Conservation (phyloP, 2,113 vertebrate genomes). For the Poecile atricapillus region DNA sequence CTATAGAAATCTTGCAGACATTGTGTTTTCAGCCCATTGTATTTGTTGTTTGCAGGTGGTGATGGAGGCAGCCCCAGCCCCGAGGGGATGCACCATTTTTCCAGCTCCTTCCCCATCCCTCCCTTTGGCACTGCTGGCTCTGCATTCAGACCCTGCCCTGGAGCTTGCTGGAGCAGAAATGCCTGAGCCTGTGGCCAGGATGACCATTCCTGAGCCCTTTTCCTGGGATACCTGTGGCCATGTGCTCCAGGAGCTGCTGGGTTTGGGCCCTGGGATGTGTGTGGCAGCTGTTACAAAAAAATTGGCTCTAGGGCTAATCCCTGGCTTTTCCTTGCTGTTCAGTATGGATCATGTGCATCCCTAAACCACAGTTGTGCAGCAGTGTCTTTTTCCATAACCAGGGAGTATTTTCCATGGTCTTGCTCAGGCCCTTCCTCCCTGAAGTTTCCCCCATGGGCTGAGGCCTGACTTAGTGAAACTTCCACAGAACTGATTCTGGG, state of each 20-base stretch:
- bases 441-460: neutral
- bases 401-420: neutral
- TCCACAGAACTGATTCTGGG: neutral
- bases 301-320: neutral
- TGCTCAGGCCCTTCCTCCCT: neutral
- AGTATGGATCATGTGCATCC: neutral
- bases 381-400: neutral
- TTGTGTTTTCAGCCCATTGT: neutral
- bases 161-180: neutral
- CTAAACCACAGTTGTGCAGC: neutral
- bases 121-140: neutral
- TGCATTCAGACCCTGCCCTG: neutral
- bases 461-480: neutral
- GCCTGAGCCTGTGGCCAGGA: neutral
- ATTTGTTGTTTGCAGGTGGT: neutral
- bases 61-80: neutral
- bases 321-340: neutral
- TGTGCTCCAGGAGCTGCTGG: neutral
- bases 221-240: neutral
- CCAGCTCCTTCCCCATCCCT: neutral
- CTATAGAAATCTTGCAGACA: neutral
- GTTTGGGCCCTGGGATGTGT: neutral
- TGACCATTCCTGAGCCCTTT: neutral
- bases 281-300: neutral
- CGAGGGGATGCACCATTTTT: fast-evolving